Evolutionary conservation across 1,140 invertebrate genomes (phyloP).

Genomic region (Hylaeus anthracinus): DNA sequence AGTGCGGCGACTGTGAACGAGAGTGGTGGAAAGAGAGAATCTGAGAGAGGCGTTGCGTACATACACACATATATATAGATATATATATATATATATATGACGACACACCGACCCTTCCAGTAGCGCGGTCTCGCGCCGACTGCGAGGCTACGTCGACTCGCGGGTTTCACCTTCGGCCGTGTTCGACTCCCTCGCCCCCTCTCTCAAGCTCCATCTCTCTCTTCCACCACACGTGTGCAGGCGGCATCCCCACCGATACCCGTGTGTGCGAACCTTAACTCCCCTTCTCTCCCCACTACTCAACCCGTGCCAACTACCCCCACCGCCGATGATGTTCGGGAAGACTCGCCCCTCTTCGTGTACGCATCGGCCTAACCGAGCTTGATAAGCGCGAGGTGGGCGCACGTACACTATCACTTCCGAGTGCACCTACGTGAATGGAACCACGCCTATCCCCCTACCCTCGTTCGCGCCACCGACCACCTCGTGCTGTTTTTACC

Average conservation of each 20-base stretch:
- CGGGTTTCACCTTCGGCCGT: constrained; percentile 76
- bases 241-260: constrained; percentile 50
- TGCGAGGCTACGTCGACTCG: constrained; percentile 71
- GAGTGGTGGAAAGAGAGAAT: constrained; percentile 30
- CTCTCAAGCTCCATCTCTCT: constrained; percentile 20
- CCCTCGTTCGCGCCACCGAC: constrained; percentile 58
- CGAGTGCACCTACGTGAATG: constrained; percentile 51
- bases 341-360: constrained; percentile 54
- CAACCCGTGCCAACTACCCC: constrained; percentile 47
- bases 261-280: constrained; percentile 61
- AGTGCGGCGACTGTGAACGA: constrained; percentile 19
- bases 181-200: constrained; percentile 59
- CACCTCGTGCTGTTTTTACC: constrained; percentile 66
- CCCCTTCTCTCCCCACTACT: constrained; percentile 40
- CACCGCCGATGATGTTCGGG: constrained; percentile 19
- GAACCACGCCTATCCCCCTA: constrained; percentile 74
- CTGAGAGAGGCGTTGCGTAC: constrained; percentile 48
- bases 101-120: constrained; percentile 69
- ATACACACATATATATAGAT: constrained; percentile 12
- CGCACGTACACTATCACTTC: constrained; percentile 67
- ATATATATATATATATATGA: not conserved
- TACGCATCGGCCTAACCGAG: constrained; percentile 53
- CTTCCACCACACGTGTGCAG: constrained; percentile 53
- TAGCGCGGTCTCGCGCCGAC: constrained; percentile 80
- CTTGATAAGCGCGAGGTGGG: constrained; percentile 71